Conservation (phyloP, 2,888 invertebrate species). For the Synanthedon vespiformis region DNA sequence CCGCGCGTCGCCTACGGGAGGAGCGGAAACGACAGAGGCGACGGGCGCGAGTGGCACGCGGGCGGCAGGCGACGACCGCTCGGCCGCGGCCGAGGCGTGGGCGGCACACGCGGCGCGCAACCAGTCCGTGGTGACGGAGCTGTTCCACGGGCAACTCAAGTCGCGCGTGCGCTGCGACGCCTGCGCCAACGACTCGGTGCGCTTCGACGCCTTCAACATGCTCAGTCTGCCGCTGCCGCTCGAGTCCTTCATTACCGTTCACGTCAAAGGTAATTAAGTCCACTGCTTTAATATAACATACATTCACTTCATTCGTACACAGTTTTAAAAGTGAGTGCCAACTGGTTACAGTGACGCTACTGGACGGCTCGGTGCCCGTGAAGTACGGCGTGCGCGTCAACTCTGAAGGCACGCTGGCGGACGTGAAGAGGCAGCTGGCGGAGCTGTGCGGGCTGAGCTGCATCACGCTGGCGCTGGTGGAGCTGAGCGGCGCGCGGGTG, state of each 20-base stretch:
- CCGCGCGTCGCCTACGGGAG: slow-evolving; percentile 61
- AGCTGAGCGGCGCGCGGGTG: slow-evolving; percentile 77
- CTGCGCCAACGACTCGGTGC: slow-evolving; percentile 86
- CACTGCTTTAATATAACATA: neutral
- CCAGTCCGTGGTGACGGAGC: slow-evolving; percentile 87
- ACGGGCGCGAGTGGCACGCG: slow-evolving; percentile 44
- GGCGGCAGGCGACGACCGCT: slow-evolving; percentile 13
- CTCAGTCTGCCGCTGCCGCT: slow-evolving; percentile 90
- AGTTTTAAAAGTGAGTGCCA: no score
- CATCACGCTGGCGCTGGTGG: slow-evolving; percentile 73
- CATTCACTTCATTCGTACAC: no score
- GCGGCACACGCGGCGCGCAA: slow-evolving; percentile 84
- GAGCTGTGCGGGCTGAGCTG: slow-evolving; percentile 68
- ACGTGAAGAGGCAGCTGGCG: slow-evolving; percentile 79
- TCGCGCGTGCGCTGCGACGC: slow-evolving; percentile 86
- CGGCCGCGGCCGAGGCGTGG: slow-evolving; percentile 83
- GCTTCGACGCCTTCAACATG: slow-evolving; percentile 94
- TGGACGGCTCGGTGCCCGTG: slow-evolving; percentile 85
- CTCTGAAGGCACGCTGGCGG: slow-evolving; percentile 84
- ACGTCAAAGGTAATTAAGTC: slow-evolving; percentile 73
- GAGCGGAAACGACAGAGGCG: neutral
- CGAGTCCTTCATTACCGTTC: slow-evolving; percentile 84
- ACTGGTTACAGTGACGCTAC: slow-evolving; percentile 71
- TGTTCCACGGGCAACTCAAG: slow-evolving; percentile 93
- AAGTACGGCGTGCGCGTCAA: slow-evolving; percentile 88